Evolutionary conservation across 2,888 invertebrate species (phyloP), one percentile per base, ranked within the genome.

Genomic region (Andricus quercusramuli): DNA sequence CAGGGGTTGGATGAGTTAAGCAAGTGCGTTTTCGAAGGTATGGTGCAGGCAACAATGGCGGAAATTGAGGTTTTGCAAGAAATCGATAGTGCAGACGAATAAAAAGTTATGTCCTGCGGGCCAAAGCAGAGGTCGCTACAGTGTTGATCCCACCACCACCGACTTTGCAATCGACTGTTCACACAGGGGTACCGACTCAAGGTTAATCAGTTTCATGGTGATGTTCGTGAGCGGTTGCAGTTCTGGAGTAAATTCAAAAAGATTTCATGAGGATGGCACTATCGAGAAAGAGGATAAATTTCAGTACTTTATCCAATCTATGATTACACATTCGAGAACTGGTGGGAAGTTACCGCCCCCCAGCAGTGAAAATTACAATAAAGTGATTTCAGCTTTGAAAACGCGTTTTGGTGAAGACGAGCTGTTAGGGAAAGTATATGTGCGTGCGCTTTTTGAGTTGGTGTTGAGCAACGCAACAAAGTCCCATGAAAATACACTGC

Each of bases 401-500:
- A 56, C 9, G 11, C 56, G 59, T 56, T 59, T 76, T 41, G 86
- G 87, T 11, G 79, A 85, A 68, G 86, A 87, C 9, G 88, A 89
- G 41, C 70, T 89, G 15, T 83, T 87, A 32, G 82, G 87, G n/a
- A 88, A 89, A 77, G 83, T 87, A n/a, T 88, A 88, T 80, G 84
- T 87, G 22, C 65, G n/a, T n/a, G n/a, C n/a, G n/a, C n/a, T n/a
- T n/a, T n/a, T n/a, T n/a, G n/a, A n/a, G n/a, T n/a, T n/a, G n/a
- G n/a, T n/a, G n/a, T n/a, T n/a, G n/a, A n/a, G n/a, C n/a, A n/a
- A n/a, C n/a, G n/a, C n/a, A n/a, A n/a, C n/a, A n/a, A n/a, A n/a
- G n/a, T n/a, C n/a, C n/a, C n/a, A n/a, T n/a, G n/a, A n/a, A n/a
- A n/a, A n/a, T n/a, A n/a, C n/a, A n/a, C n/a, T n/a, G n/a, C n/a